These are phyloP conservation scores for Caenorhabditis becei DNA, from an alignment of 2,888 invertebrate genomes.

Conservation along the genomic window DNA sequence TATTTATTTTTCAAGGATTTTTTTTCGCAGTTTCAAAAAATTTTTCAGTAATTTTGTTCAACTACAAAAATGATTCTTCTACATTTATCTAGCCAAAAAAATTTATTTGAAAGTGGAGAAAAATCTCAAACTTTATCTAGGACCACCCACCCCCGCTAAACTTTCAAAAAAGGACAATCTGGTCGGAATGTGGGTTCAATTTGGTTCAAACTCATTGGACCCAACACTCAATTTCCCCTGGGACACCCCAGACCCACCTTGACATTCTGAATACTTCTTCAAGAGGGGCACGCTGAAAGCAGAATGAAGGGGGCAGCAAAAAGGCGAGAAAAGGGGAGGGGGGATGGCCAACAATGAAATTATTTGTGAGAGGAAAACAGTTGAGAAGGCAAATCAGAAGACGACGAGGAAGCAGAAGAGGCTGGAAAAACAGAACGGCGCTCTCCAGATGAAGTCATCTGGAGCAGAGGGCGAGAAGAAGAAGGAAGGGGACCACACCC, in stretches of 20 bases:
- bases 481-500: not conserved
- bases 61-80: too few species aligned
- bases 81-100: too few species aligned
- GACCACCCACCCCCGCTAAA: not conserved
- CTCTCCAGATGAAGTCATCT: not conserved
- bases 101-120: too few species aligned
- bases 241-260: constrained; percentile 25
- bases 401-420: too few species aligned
- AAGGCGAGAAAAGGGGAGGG: not conserved
- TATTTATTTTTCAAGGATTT: too few species aligned
- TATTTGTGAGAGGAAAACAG: constrained; percentile 23
- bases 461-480: not conserved
- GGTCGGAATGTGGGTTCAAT: constrained; percentile 24
- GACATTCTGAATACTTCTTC: constrained; percentile 19
- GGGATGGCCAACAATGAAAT: constrained; percentile 31
- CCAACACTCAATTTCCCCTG: constrained; percentile 45
- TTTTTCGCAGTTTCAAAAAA: too few species aligned
- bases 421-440: constrained; percentile 4
- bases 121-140: too few species aligned
- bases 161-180: constrained; percentile 7
- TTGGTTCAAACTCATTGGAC: constrained; percentile 24
- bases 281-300: constrained; percentile 8
- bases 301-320: constrained; percentile 11
- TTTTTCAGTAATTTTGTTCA: too few species aligned
- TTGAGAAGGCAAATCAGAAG: constrained; percentile 27